Conservation (phyloP, 2,888 invertebrate genomes). For the Drosophila stalkeri region DNA sequence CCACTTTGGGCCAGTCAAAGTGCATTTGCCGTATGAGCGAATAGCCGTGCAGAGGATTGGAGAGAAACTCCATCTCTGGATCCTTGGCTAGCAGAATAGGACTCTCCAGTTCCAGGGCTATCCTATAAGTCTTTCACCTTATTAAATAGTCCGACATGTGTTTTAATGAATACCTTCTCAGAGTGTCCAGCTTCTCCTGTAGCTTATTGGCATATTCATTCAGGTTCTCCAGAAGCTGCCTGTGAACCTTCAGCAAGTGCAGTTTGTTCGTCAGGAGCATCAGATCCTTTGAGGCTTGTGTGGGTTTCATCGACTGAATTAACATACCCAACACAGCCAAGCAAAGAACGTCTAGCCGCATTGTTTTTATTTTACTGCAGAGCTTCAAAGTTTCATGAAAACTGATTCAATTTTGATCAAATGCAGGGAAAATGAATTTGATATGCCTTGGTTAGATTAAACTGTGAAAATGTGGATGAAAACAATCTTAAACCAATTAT, state of each 20-base stretch:
- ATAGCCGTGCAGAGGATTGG: slow-evolving; percentile 54
- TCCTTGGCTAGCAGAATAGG: slow-evolving; percentile 28
- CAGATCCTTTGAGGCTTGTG: neutral
- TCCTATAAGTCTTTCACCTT: slow-evolving; percentile 17
- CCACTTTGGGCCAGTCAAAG: slow-evolving; percentile 42
- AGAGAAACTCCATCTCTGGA: slow-evolving; percentile 42
- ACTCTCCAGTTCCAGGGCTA: slow-evolving; percentile 23
- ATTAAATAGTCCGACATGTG: accelerated
- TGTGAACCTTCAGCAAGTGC: slow-evolving; percentile 30
- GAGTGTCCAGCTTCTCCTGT: slow-evolving; percentile 12
- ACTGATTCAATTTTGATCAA: neutral
- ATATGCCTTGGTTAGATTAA: neutral
- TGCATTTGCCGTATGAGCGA: slow-evolving; percentile 52
- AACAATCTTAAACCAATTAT: neutral
- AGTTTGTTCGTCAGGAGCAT: slow-evolving; percentile 7
- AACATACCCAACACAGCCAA: neutral
- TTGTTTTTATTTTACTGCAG: neutral
- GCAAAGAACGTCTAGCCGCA: neutral
- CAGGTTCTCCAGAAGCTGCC: slow-evolving; percentile 20
- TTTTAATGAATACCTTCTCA: slow-evolving; percentile 20
- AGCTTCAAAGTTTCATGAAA: neutral
- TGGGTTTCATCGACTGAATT: neutral
- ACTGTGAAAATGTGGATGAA: neutral
- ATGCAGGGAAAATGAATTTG: neutral
- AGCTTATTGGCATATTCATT: slow-evolving; percentile 31